Evolutionary conservation across 2,888 invertebrate genomes (phyloP), one percentile per base, ranked within the genome.

Genomic region (Gibbula magus): DNA sequence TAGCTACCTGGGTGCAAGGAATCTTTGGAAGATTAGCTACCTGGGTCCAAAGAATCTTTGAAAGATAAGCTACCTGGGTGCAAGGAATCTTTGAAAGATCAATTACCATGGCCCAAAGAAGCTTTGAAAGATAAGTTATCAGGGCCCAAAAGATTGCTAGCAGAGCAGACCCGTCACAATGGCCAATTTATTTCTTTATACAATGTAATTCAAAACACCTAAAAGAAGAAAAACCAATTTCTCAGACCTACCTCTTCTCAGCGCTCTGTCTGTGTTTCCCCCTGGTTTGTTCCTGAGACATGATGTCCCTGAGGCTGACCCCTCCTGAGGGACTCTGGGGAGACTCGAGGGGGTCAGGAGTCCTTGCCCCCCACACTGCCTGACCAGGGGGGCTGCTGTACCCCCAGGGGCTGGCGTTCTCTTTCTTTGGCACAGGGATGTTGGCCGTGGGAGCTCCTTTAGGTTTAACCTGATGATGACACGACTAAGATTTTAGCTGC

Each of bases 231-330:
- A n/a, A 13, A 3, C 3, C 25, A 67, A n/a, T n/a, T n/a, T n/a
- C n/a, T 25, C 67, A 32, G 29, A 25, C 45, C 2, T 29, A 75
- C 75, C 75, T 20, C n/a, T 70, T 70, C 35, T 66, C 51, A 39
- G 51, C 45, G 10, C 22, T 39, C n/a, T 61, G 25, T 16, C 39
- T 77, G 4, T 61, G n/a, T 53, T 70, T 25, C 18, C 18, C 51
- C 25, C 8, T 32, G 18, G 52, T 51, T 53, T 80, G 61, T 25
- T 84, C 75, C 25, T 78, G 79, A 18, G 76, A 66, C 80, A 82
- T 84, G 77, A 84, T 81, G 73, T 78, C 80, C 8, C 84, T 54
- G 67, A 84, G 79, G 53, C 80, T 82, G 22, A 82, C 51, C 18
- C 74, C 80, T 2, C 35, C 32, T 4, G 39, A 56, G 5, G 77